phyloP scores from a whole-genome alignment of 2,888 invertebrate species.

The Microchrysa polita region DNA sequence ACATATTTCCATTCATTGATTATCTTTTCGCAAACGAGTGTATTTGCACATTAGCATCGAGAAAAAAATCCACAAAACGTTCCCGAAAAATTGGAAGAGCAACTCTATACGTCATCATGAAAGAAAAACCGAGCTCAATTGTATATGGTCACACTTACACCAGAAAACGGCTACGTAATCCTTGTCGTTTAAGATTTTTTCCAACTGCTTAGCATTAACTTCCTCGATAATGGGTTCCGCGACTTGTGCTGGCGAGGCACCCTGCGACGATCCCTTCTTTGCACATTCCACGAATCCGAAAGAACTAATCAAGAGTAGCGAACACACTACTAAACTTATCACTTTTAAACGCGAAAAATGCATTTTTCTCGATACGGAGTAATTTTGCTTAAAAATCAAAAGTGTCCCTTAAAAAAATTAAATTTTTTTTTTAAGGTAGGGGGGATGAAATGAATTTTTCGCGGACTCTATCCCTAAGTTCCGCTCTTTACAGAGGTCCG shows the following conservation, averaged over 20 bases:
- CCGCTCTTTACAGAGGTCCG: conserved; percentile 66
- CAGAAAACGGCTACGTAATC: conserved; percentile 95
- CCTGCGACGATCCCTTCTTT: conserved; percentile 56
- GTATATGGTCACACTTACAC: conserved; percentile 80
- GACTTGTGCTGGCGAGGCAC: conserved; percentile 60
- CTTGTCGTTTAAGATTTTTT: conserved; percentile 87
- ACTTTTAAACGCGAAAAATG: conserved; percentile 65
- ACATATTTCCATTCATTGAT: too few species aligned
- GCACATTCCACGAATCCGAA: conserved; percentile 64
- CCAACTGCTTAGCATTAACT: conserved; percentile 92
- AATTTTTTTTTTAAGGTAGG: conserved; percentile 49
- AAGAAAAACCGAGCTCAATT: too few species aligned
- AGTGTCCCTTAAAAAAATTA: conserved; percentile 41
- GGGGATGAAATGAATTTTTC: conserved; percentile 57
- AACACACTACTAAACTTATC: conserved; percentile 62
- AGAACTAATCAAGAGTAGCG: conserved; percentile 63
- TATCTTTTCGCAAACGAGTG: neutral
- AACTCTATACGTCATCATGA: neutral
- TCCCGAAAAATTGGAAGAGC: neutral
- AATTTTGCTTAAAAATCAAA: conserved; percentile 41
- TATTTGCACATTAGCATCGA: conserved; percentile 1
- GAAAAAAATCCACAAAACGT: neutral
- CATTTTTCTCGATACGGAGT: conserved; percentile 52
- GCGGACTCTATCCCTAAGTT: conserved; percentile 64
- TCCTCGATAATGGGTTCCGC: conserved; percentile 88